phyloP scores from a whole-genome alignment of 2,888 invertebrate genomes.

The Chirona hameri region DNA sequence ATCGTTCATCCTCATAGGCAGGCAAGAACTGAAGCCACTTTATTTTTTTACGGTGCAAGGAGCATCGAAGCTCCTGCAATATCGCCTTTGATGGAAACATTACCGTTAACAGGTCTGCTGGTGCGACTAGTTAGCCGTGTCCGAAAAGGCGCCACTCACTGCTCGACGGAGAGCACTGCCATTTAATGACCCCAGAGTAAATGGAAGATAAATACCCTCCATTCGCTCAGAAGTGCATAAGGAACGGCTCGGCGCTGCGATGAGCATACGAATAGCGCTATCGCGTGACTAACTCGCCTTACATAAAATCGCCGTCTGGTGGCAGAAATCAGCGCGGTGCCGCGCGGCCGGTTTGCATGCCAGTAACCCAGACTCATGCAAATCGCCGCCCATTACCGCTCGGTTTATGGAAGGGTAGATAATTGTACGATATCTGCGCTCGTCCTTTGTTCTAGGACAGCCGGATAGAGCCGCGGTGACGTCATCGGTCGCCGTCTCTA shows the following conservation, averaged over 20 bases:
- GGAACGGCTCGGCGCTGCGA: not conserved
- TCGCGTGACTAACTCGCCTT: not conserved
- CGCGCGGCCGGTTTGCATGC: not conserved
- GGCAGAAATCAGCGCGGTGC: not conserved
- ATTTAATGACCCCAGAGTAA: not conserved
- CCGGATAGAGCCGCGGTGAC: not conserved
- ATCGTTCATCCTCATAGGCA: not conserved
- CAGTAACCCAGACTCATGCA: not conserved
- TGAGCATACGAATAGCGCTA: not conserved
- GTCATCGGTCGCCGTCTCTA: not conserved
- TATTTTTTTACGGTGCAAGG: not conserved
- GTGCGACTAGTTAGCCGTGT: not conserved
- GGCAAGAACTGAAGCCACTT: not conserved
- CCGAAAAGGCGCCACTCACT: not conserved
- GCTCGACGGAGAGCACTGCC: not conserved
- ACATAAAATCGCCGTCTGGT: constrained; percentile 10
- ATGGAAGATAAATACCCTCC: constrained; percentile 12
- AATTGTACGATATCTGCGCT: constrained; percentile 8
- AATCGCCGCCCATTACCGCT: not conserved
- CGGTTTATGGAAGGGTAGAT: constrained; percentile 11
- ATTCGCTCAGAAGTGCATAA: not conserved
- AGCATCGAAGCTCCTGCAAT: not conserved
- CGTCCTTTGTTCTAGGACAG: constrained; percentile 25
- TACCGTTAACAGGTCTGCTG: not conserved
- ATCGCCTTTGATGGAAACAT: constrained; percentile 23